Evolutionary conservation across 2,888 invertebrate species (phyloP).

Genomic region (Morpho deidamia): DNA sequence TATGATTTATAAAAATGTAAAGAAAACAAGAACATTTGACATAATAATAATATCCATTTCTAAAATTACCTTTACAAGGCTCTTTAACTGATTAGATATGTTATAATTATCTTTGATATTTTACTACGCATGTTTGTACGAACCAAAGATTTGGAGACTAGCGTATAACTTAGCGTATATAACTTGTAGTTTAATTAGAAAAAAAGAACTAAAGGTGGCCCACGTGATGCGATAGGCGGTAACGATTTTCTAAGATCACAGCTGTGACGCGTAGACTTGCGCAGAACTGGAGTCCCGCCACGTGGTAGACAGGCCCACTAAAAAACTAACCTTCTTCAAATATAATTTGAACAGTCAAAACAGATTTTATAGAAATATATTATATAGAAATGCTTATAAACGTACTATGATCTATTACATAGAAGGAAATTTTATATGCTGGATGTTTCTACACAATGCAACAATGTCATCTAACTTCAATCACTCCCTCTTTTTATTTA

Average conservation of each 20-base stretch:
- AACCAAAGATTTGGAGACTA: too few relatives aligned
- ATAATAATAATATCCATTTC: neutral
- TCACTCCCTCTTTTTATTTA: too few relatives aligned
- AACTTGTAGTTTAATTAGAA: too few relatives aligned
- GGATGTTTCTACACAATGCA: too few relatives aligned
- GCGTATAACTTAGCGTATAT: too few relatives aligned
- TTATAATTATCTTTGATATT: neutral
- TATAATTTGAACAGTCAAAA: neutral
- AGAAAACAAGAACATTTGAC: neutral
- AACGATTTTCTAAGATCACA: slow-evolving; percentile 72
- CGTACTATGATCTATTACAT: too few relatives aligned
- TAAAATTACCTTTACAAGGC: neutral
- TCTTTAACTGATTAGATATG: neutral
- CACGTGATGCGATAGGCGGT: slow-evolving; percentile 45
- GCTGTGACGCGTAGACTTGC: slow-evolving; percentile 65
- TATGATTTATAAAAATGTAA: neutral
- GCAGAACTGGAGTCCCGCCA: slow-evolving; percentile 48
- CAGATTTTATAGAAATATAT: too few relatives aligned
- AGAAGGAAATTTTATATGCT: too few relatives aligned
- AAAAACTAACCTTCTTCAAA: neutral
- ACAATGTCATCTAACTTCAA: too few relatives aligned
- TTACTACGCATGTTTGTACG: neutral
- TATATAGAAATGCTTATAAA: too few relatives aligned
- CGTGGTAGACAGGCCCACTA: slow-evolving; percentile 41
- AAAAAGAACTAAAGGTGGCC: slow-evolving; percentile 16